Percentiles rank a stretch among this genome's conserved stretches.
phyloP scores from a whole-genome alignment of 2,797 vertebrate species.

The Nannoperca obscura region DNA sequence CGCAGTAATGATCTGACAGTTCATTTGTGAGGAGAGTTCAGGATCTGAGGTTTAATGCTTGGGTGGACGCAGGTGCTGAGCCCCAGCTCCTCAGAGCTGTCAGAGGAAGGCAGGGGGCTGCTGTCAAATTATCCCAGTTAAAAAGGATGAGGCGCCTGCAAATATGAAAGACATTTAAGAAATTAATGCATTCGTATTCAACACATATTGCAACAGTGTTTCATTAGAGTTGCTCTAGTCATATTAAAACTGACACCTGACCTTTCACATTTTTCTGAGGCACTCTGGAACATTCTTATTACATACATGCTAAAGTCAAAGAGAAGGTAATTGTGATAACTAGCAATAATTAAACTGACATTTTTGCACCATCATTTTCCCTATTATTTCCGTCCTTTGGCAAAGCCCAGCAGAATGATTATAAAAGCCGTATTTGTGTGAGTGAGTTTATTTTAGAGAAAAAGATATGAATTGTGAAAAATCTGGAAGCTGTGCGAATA shows the following conservation, averaged over 20 bases:
- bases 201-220: conserved; percentile 88
- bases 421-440: conserved; percentile 32
- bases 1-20: conserved; percentile 99
- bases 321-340: conserved; percentile 89
- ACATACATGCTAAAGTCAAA: conserved; percentile 88
- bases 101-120: conserved; percentile 88
- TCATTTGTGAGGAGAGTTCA: conserved; percentile 98
- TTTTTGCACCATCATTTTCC: conserved; percentile 73
- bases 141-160: conserved; percentile 85
- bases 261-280: conserved; percentile 86
- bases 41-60: conserved; percentile 93
- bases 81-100: conserved; percentile 88
- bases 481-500: conserved; percentile 31
- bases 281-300: conserved; percentile 84
- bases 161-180: conserved; percentile 90
- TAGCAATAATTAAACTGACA: conserved; percentile 87
- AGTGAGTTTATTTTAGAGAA: conserved; percentile 36
- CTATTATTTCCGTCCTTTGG: conserved; percentile 51
- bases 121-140: conserved; percentile 93
- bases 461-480: conserved; percentile 30
- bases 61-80: conserved; percentile 93
- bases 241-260: conserved; percentile 91
- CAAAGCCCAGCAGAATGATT: conserved; percentile 9
- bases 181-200: conserved; percentile 91
- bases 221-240: conserved; percentile 87